A percentile compares a stretch with the other conserved stretches of the same genome.
Conservation (phyloP, 2,113 vertebrate species). For the Oostethus manadensis region DNA sequence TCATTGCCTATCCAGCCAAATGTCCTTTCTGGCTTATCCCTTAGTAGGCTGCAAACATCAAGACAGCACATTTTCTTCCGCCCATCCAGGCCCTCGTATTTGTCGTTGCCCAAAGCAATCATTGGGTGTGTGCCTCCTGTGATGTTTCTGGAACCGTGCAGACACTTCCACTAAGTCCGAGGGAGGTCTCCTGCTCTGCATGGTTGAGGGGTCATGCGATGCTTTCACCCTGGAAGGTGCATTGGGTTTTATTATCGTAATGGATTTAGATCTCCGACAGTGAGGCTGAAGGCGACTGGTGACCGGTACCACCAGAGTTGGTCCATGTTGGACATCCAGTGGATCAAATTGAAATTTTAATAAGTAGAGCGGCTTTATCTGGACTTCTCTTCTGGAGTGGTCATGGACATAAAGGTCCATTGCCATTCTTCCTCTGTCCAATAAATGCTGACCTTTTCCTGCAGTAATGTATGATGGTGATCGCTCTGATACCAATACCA, state of each 20-base stretch:
- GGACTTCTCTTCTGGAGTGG: constrained; percentile 18
- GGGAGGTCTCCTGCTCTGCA: constrained; percentile 44
- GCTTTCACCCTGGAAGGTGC: constrained; percentile 42
- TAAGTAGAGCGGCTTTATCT: constrained; percentile 1
- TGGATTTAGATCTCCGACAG: constrained; percentile 57
- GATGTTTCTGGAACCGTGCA: constrained; percentile 59
- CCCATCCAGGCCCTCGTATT: constrained; percentile 53
- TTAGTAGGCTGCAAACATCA: constrained; percentile 63
- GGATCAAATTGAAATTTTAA: constrained; percentile 5
- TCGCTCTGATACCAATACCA: constrained; percentile 48
- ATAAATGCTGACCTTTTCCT: constrained; percentile 71
- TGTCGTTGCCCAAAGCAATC: constrained; percentile 51
- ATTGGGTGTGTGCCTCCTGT: constrained; percentile 52
- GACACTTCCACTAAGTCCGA: constrained; percentile 49
- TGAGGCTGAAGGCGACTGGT: constrained; percentile 50
- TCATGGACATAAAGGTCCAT: constrained; percentile 12
- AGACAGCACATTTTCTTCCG: constrained; percentile 58
- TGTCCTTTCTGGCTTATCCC: constrained; percentile 66
- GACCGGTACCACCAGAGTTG: constrained; percentile 47
- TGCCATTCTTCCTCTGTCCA: constrained; percentile 33
- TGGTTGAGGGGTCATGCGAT: constrained; percentile 44
- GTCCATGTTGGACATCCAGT: constrained; percentile 21
- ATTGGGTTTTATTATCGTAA: constrained; percentile 29
- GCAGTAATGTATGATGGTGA: constrained; percentile 44
- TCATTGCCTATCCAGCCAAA: constrained; percentile 63